Base-by-base conservation (phyloP, 37 sponge, comb jelly and placozoan species). In the Amphimedon queenslandica region DNA sequence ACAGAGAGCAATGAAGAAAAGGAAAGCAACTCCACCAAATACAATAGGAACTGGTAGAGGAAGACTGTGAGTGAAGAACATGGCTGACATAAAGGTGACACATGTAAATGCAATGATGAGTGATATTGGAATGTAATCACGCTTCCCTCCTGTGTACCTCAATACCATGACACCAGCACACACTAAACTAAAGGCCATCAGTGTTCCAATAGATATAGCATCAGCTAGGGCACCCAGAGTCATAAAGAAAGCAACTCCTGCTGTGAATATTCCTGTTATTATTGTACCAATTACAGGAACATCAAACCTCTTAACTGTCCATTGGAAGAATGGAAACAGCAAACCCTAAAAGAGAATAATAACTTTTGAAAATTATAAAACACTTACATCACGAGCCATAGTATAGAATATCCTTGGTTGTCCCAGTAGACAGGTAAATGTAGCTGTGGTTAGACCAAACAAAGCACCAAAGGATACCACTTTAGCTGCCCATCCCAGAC, bases 81-180 rank as follows among this genome's bases (percentile, higher is more conserved):
- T 10, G 21, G 71, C 71, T 70, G 71, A 70, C 24, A 42, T 41
- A 8, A 70, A 70, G 25, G 40, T 25, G 8, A 29, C 3, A 8
- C 18, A 47, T 29, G 27, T n/a, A 29, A 70, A 70, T 38, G 55
- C 53, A 70, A 41, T 39, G 51, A 70, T 70, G 23, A 70, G 71
- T 13, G n/a, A 25, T 23, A 41, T 42, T 3, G 71, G 71, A 42
- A 70, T 8, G 27, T 28, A 40, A 18, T 20, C 5, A 53, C 23
- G 23, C n/a, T 4, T 11, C 24, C 71, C 71, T 39, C 71, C 51
- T 23, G 13, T 70, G 28, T 70, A 70, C 42, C 71, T 16, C 28
- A 70, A 24, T 29, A 70, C 27, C 67, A 66, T 66, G n/a, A 66
- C 67, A 38, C 67, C 67, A n/a, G 67, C 67, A 66, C 67, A 66